Evolutionary conservation across 2,113 vertebrate genomes (phyloP), one percentile per base, ranked within the genome.

Genomic region (Erythrocercus mccallii): DNA sequence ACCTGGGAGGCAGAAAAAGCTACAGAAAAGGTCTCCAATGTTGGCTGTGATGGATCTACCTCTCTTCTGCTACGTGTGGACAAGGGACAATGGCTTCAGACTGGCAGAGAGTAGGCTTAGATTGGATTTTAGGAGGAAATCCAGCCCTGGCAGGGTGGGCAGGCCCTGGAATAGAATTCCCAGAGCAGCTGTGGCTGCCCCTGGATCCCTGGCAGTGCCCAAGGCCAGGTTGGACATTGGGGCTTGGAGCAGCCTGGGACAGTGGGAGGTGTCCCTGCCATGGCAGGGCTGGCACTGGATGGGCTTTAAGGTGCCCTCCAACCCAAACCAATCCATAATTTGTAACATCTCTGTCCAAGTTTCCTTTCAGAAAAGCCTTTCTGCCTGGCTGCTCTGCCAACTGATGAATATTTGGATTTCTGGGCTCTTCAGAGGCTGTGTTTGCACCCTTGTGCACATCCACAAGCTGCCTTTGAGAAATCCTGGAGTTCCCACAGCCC

Each of bases 111-210:
- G 11, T 1, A 25, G 33, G 10, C 11, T 45, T 45, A 18, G 38
- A 38, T 8, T 2, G 14, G 13, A 30, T n/a, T n/a, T 38, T 18
- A 3, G 38, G 28, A 45, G 4, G 38, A 12, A 74, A 89, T n/a
- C 2, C 1, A 45, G 51, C 60, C 20, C 53, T 40, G 16, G 0
- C 0, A 66, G 23, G 44, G 23, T 58, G 51, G 18, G 6, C 0
- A 81, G 27, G 37, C 2, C 6, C 51, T 73, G 60, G 51, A 2
- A 17, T 13, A 42, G 45, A 5, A 0, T 73, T 4, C 8, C 12
- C 69, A 81, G 61, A 60, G 30, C 2, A 35, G 61, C 45, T 82
- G 54, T 1, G 47, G 47, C 38, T 89, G 70, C 24, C 70, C 45
- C 61, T 71, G 66, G 66, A 54, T 61, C 61, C 33, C 53, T 74